Base-by-base conservation (phyloP, 1,140 invertebrate species). In the Drosophila biarmipes region DNA sequence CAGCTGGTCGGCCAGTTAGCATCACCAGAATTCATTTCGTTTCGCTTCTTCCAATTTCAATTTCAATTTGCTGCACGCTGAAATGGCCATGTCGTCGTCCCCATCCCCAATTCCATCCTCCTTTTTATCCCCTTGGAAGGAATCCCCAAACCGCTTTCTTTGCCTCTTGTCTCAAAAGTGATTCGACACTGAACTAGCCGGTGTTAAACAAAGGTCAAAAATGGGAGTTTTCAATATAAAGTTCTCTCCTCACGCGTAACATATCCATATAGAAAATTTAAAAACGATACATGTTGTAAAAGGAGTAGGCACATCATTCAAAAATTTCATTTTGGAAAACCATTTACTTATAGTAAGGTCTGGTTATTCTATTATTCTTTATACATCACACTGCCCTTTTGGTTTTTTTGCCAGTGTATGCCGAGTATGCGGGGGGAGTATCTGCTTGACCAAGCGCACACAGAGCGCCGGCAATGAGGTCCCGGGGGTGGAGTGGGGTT, bases 361-460 rank as follows among this genome's bases (percentile, higher is more conserved):
- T 24, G 24, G 3, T 24, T 29, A 7, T 31, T 31, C 29, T 8
- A 31, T 10, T 31, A 2, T 3, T 38, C 37, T n/a, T n/a, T n/a
- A n/a, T n/a, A n/a, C n/a, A n/a, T n/a, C n/a, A n/a, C n/a, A 3
- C 29, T 27, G 15, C 10, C 17, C 10, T 53, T 75, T 52, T 66
- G 4, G 14, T 12, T 57, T 75, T 52, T 66, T 56, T 57, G 19
- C 37, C 35, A 45, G 15, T 81, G 75, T 73, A 73, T 62, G 56
- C 46, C 73, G 56, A 64, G 24, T 24, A 24, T 57, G 67, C 55
- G 58, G 42, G 49, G 48, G 52, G 59, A 54, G 24, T 84, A 71
- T 87, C 84, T 87, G 84, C 84, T 87, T 87, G 84, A 89, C 85
- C 84, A 89, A 87, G 84, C 84, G 76, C 75, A 87, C 69, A 82